Evolutionary conservation across 2,888 invertebrate species (phyloP).

Genomic region (Malthinus flaveolus): DNA sequence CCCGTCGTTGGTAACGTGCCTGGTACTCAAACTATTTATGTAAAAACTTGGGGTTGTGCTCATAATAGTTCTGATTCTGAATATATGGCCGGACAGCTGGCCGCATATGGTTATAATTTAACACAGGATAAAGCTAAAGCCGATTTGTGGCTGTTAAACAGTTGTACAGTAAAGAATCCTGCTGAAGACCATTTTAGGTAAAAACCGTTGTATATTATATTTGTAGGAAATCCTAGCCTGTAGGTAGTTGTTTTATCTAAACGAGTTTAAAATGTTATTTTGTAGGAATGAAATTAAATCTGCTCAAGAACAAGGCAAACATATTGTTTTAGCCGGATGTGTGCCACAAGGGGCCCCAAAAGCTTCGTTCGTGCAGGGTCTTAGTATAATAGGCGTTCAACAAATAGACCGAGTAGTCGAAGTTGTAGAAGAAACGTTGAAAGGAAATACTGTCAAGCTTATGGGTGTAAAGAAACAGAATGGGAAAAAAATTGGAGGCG

Average conservation of each 20-base stretch:
- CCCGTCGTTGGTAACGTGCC: conserved; percentile 52
- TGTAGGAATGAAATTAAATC: conserved; percentile 80
- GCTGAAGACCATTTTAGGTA: conserved; percentile 91
- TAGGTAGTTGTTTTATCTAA: no score
- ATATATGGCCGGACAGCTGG: conserved; percentile 96
- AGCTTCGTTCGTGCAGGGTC: conserved; percentile 68
- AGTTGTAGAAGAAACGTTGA: conserved; percentile 96
- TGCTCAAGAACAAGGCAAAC: conserved; percentile 74
- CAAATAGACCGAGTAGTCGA: conserved; percentile 97
- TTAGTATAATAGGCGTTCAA: conserved; percentile 96
- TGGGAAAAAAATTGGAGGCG: conserved; percentile 84
- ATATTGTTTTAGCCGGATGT: conserved; percentile 95
- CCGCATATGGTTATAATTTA: conserved; percentile 83
- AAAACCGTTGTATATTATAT: no score
- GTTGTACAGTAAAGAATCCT: conserved; percentile 97
- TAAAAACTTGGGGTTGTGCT: conserved; percentile 97
- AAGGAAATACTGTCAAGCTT: conserved; percentile 64
- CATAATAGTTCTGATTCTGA: conserved; percentile 98
- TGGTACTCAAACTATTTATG: conserved; percentile 80
- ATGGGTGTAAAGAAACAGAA: conserved; percentile 80
- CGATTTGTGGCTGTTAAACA: conserved; percentile 94
- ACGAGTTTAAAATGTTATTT: conserved; percentile 16
- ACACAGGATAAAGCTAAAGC: conserved; percentile 80
- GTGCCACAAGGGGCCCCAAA: conserved; percentile 93
- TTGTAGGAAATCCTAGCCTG: no score